Base-by-base conservation (phyloP, 2,797 vertebrate genomes). In the Amblyopsis hoosieri region DNA sequence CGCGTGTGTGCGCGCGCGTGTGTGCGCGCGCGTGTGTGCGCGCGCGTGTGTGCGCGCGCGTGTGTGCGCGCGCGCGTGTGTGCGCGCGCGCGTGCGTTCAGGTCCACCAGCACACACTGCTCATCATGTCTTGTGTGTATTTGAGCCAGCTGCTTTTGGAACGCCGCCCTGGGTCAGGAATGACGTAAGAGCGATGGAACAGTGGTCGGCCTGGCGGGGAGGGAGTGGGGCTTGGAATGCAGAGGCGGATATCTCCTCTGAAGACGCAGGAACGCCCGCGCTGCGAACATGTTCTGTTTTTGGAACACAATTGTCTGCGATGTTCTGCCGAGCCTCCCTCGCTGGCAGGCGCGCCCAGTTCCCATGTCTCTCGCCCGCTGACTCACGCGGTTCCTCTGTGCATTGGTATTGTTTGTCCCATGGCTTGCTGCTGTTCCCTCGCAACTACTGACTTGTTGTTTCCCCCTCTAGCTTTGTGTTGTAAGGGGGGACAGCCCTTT, bases 101-200 rank as follows among this genome's bases (percentile, higher is more conserved):
- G 12, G 12, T 54, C 8, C 17, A 52, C 19, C 10, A 52, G 50
- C 50, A 10, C 17, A 14, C 9, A n/a, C 9, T 52, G 17, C 1
- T 78, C 65, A 72, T 69, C 79, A 75, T 78, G 77, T 79, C 77
- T 72, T 91, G 86, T 87, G 82, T 88, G 82, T 87, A 81, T 83
- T 83, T 74, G 79, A 85, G 68, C 83, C 87, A 89, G 89, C 88
- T 92, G 88, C 86, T 83, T 81, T 62, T 72, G 84, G 89, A 87
- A 87, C 88, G 82, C 67, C 81, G 71, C 64, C 66, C 14, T 19
- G 72, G 87, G 85, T 87, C 72, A 15, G 70, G 71, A 75, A 77
- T 89, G 90, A 91, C 84, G 85, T 90, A 80, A 84, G 80, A 81
- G 65, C 47, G 9, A 13, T 0, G 80, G 75, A 82, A 71, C 64